phyloP scores from a whole-genome alignment of 1,140 invertebrate species.

The Zaprionus taronus region DNA sequence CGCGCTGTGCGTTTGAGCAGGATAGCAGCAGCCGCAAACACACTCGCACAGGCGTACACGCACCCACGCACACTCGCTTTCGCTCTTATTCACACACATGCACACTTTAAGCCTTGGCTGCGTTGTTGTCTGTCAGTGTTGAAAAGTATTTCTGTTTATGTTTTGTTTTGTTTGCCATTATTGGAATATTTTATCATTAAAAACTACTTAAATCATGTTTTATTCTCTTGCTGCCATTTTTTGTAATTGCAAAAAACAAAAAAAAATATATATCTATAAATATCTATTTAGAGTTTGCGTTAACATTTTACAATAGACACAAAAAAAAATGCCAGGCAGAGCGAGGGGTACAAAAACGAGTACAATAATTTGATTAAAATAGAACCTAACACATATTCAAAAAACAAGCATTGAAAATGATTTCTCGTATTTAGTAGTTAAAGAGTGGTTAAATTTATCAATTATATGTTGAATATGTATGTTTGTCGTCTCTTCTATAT shows the following conservation, averaged over 20 bases:
- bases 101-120: conserved; percentile 7
- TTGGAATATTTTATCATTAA: conserved; percentile 47
- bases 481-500: conserved; percentile 8
- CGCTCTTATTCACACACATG: conserved; percentile 9
- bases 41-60: background rate
- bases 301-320: conserved; percentile 3
- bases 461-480: conserved; percentile 22
- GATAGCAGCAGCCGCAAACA: conserved; percentile 26
- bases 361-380: conserved; percentile 4
- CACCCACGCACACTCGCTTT: conserved; percentile 10
- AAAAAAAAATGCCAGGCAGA: background rate
- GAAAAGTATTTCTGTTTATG: conserved; percentile 15
- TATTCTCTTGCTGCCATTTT: conserved; percentile 31
- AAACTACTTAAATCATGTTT: conserved; percentile 47
- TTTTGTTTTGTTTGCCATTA: conserved; percentile 1
- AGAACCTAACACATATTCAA: background rate
- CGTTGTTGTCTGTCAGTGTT: conserved; percentile 10
- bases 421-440: background rate
- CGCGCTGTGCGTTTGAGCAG: conserved; percentile 32
- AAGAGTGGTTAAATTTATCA: conserved; percentile 7
- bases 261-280: conserved; percentile 15
- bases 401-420: background rate
- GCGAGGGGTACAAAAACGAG: background rate
- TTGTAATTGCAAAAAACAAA: conserved; percentile 3
- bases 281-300: background rate